Base-by-base conservation (phyloP, 2,797 vertebrate species). In the Enteromius trimaculatus region DNA sequence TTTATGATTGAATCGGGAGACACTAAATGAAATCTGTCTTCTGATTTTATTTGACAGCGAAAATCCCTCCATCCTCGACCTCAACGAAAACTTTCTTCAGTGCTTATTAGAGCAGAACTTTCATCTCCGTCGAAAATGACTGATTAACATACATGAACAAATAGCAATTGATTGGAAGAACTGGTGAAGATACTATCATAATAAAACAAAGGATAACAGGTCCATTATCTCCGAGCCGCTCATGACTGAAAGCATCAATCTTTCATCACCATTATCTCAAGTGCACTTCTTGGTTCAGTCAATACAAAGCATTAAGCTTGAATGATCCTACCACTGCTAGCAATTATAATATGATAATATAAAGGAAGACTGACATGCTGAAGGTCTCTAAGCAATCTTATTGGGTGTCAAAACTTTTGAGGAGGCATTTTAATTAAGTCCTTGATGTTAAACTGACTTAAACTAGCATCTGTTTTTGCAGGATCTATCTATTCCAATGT, bases 151-250 rank as follows among this genome's bases (percentile, higher is more conserved):
- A 88, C 66, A 81, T 72, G 77, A 85, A 91, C 90, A 83, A 85
- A 76, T 76, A 79, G 69, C 86, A 85, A 89, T 69, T 87, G 87
- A 86, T 71, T 37, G 13, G 84, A 90, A 91, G 88, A 74, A 89
- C 88, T 85, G 88, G 86, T 80, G 81, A 91, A 88, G 90, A 92
- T 26, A 9, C n/a, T 1, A 92, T 92, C 88, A 90, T 85, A 90
- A 89, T 88, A 87, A 92, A 90, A 89, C 77, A 83, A 85, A 68
- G 71, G 34, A 72, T 68, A 83, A 82, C 55, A 83, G 72, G 44
- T 89, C 89, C 87, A 92, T 93, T 92, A 93, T 85, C 80, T 86
- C 81, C 77, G 81, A 88, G 82, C 80, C 82, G 87, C 88, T 89
- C 85, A 88, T 84, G 90, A 89, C 88, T 88, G 86, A 69, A 68